Evolutionary conservation across 2,113 vertebrate genomes (phyloP).

Genomic region (Hemiprocne comata): DNA sequence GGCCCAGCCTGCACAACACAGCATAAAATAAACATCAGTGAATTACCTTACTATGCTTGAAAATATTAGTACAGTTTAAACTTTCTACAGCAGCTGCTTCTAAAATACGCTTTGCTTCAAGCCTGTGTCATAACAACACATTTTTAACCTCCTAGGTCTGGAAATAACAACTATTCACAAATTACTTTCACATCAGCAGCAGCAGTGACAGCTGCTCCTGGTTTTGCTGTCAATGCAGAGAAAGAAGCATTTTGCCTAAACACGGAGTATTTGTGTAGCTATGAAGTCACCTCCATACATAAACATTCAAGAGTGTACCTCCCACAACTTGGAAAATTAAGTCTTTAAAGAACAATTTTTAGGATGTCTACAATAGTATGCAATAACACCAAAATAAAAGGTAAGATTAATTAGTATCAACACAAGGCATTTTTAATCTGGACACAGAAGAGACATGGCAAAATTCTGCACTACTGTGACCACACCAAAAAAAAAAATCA

Average conservation of each 20-base stretch:
- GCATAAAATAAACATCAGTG: neutral
- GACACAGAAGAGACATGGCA: neutral
- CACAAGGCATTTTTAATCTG: neutral
- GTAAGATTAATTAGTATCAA: neutral
- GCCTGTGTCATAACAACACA: neutral
- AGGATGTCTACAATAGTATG: neutral
- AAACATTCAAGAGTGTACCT: neutral
- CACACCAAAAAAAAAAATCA: neutral
- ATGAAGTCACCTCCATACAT: neutral
- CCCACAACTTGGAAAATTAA: neutral
- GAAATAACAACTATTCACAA: neutral
- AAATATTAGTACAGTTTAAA: neutral
- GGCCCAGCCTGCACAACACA: neutral
- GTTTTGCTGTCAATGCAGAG: neutral
- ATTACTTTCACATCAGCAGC: slow-evolving; percentile 5
- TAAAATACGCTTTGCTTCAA: neutral
- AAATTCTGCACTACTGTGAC: neutral
- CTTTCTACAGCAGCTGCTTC: neutral
- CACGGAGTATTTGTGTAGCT: neutral
- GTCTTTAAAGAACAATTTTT: neutral
- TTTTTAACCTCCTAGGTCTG: slow-evolving; percentile 4
- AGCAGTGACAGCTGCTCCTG: slow-evolving; percentile 12
- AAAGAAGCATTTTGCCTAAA: slow-evolving; percentile 2
- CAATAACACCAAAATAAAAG: neutral
- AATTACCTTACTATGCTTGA: neutral